Conservation (phyloP, 2,888 invertebrate genomes). For the Campoplex nolae region DNA sequence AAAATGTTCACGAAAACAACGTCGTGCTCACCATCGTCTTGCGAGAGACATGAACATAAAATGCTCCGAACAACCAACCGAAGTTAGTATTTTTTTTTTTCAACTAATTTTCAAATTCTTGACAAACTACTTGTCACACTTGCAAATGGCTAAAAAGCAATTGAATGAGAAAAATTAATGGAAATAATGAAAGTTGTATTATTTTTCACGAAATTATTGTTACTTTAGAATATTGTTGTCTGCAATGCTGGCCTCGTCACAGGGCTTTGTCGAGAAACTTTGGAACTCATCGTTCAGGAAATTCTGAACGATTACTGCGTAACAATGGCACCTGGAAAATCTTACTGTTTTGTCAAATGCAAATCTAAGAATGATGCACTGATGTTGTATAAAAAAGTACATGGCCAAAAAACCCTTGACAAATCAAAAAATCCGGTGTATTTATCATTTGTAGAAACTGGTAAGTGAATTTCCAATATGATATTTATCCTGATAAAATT, state of each 20-base stretch:
- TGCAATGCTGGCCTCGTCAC: conserved; percentile 95
- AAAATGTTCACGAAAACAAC: conserved; percentile 79
- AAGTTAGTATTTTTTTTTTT: conserved; percentile 73
- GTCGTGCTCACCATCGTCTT: conserved; percentile 79
- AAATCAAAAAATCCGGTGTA: conserved; percentile 88
- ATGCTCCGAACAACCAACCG: conserved; percentile 78
- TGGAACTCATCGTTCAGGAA: conserved; percentile 86
- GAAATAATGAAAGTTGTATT: not conserved
- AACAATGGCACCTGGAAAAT: conserved; percentile 91
- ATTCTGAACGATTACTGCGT: conserved; percentile 87
- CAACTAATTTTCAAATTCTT: not conserved
- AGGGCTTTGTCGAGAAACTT: conserved; percentile 89
- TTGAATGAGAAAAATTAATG: not conserved
- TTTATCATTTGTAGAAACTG: conserved; percentile 87
- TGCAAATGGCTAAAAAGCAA: not conserved
- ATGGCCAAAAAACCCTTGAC: conserved; percentile 87
- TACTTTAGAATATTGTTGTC: conserved; percentile 89
- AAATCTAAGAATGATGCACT: conserved; percentile 85
- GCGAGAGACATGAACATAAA: conserved; percentile 81
- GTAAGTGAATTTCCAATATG: conserved; percentile 82
- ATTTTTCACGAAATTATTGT: conserved; percentile 56
- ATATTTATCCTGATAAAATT: not conserved
- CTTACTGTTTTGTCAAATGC: conserved; percentile 92
- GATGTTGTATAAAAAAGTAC: conserved; percentile 86
- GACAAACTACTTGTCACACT: not conserved